phyloP scores from a whole-genome alignment of 2,888 invertebrate species.

The Creontiades dilutus region DNA sequence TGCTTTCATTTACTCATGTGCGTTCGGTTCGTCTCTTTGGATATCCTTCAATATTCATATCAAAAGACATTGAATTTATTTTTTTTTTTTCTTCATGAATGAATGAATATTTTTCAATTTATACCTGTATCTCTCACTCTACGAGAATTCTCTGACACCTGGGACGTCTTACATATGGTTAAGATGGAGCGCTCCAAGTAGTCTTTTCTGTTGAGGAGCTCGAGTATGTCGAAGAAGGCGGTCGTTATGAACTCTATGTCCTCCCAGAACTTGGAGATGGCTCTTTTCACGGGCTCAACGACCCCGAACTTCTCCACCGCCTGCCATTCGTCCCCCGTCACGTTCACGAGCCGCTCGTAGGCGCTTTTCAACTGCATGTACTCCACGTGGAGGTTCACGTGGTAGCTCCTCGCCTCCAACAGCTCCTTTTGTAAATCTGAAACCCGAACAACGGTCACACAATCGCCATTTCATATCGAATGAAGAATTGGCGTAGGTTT shows the following conservation, averaged over 20 bases:
- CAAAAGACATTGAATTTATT: no score
- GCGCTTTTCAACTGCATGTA: constrained; percentile 63
- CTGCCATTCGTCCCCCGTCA: constrained; percentile 56
- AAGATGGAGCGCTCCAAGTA: constrained; percentile 44
- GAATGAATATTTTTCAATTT: no score
- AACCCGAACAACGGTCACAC: not conserved
- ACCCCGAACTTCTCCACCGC: constrained; percentile 49
- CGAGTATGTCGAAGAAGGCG: constrained; percentile 65
- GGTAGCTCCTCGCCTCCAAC: constrained; percentile 62
- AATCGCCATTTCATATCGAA: no score
- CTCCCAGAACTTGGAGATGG: constrained; percentile 65
- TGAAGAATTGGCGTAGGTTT: no score
- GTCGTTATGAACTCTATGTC: constrained; percentile 65
- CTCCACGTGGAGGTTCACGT: constrained; percentile 67
- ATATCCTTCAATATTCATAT: no score
- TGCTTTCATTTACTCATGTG: no score
- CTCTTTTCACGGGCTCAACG: constrained; percentile 43
- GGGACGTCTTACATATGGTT: constrained; percentile 32
- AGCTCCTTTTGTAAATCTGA: constrained; percentile 61
- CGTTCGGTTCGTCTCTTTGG: no score
- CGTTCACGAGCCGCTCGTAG: constrained; percentile 52
- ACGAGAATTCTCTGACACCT: not conserved
- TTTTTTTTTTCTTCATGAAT: no score
- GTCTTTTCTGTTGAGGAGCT: constrained; percentile 54
- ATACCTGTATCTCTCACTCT: no score